Evolutionary conservation across 1,140 invertebrate species (phyloP), one percentile per base, ranked within the genome.

Genomic region (Microplitis demolitor): DNA sequence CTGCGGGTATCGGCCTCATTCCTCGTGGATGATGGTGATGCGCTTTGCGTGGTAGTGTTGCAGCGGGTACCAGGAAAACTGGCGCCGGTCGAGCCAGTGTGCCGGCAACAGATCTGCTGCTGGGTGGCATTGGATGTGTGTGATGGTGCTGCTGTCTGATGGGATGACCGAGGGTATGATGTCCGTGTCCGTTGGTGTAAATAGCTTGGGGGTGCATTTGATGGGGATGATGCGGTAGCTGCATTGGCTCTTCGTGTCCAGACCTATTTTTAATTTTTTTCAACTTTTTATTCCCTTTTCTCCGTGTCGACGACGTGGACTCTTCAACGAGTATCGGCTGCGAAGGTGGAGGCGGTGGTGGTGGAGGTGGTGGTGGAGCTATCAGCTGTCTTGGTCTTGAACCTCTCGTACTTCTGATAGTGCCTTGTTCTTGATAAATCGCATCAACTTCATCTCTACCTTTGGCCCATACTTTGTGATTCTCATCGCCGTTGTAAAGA

Each of bases 381-480:
- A 94, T 91, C 0, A 94, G 92, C 69, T 93, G 95, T 6, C 95
- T 89, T 0, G 95, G 95, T 60, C 95, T 87, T 31, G 91, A 90
- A 2, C 94, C 93, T 71, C 93, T 90, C 6, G 92, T 90, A 76
- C 95, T 89, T 16, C 95, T 94, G 16, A 93, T 91, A 1, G 88
- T 90, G 3, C 90, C 88, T 73, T 91, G 93, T 64, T 94, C 90
- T 45, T 94, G 93, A 78, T 96, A 95, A 61, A 90, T 88, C 34
- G 85, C 91, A 71, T 93, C 91, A 5, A 92, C 81, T 62, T 93
- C 90, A 74, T 95, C 94, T 68, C 92, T 89, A 53, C 92, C 92
- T 6, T 93, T 92, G 0, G 92, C 93, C 95, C 95, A 97, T 2
- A 97, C 93, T 85, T 98, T 97, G 82, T 97, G 96, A 80, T 97